Evolutionary conservation across 2,113 vertebrate species (phyloP), one percentile per base, ranked within the genome.

Genomic region (Mugil cephalus): DNA sequence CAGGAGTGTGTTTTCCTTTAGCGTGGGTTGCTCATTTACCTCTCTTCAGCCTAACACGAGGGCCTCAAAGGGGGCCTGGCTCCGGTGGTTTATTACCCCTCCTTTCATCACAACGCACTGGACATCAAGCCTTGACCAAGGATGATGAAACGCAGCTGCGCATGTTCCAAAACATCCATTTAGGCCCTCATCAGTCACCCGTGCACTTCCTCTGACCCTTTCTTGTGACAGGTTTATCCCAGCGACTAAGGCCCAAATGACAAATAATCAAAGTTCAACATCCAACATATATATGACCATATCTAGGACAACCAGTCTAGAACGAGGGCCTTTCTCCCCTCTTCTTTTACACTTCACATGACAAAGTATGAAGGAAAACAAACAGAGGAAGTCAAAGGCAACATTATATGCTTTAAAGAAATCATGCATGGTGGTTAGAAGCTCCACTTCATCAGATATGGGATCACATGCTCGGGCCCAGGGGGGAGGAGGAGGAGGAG

Each of bases 391-490:
- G 42, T 8, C 14, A 11, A 18, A 4, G n/a, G 6, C 6, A 10
- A 9, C 1, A 46, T n/a, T 53, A 15, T 6, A 15, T 38, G 24
- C 46, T 47, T 45, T 14, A 58, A 21, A 30, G 11, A 51, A 39
- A 61, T 13, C 0, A n/a, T 61, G 17, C 46, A 45, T 19, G 17
- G 9, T 67, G 68, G 59, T 60, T 39, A 48, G 38, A 46, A 35
- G 66, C 58, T 40, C 8, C 38, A 46, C 50, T 56, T 2, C 47
- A 73, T 82, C 69, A 87, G 79, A 90, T 76, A 79, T n/a, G 76
- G 53, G 79, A 86, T 89, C 89, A 91, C 87, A 86, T 91, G 89
- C 82, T 65, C 46, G 34, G 18, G 35, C 12, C 18, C 35, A 21
- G 1, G 38, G 54, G 21, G 39, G 51, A 17, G 50, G 42, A 15